Evolutionary conservation across 2,113 vertebrate genomes (phyloP).

Genomic region (Triplophysa siluroides): DNA sequence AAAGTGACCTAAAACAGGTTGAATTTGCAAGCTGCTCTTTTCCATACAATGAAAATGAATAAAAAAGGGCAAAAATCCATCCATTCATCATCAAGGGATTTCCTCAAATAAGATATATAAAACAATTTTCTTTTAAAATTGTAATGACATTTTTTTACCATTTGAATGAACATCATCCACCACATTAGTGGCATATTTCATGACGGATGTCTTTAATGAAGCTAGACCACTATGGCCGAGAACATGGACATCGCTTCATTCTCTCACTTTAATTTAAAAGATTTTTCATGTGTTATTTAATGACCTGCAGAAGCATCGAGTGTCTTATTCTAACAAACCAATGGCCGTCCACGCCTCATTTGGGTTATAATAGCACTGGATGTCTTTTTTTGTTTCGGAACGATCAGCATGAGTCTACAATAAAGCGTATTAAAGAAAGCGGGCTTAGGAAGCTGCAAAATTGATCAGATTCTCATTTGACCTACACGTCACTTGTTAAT

Average conservation of each 20-base stretch:
- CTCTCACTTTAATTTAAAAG: constrained; percentile 17
- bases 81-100: too few relatives aligned
- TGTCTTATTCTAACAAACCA: constrained; percentile 31
- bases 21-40: too few relatives aligned
- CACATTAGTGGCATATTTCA: constrained; percentile 54
- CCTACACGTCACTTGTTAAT: not conserved
- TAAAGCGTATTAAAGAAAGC: not conserved
- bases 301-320: constrained; percentile 17
- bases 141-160: too few relatives aligned
- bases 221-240: constrained; percentile 59
- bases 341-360: constrained; percentile 8
- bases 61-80: too few relatives aligned
- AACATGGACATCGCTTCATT: constrained; percentile 62
- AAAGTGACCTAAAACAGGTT: too few relatives aligned
- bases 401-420: not conserved
- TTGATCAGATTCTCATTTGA: constrained; percentile 14
- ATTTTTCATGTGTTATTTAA: constrained; percentile 34
- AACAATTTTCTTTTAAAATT: too few relatives aligned
- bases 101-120: too few relatives aligned
- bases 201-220: constrained; percentile 77
- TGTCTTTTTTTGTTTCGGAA: constrained; percentile 6
- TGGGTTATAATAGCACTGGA: constrained; percentile 19
- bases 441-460: not conserved
- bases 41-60: too few relatives aligned
- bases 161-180: too few relatives aligned